Conservation (phyloP, 2,113 vertebrate genomes). For the Phrynocephalus versicolor region DNA sequence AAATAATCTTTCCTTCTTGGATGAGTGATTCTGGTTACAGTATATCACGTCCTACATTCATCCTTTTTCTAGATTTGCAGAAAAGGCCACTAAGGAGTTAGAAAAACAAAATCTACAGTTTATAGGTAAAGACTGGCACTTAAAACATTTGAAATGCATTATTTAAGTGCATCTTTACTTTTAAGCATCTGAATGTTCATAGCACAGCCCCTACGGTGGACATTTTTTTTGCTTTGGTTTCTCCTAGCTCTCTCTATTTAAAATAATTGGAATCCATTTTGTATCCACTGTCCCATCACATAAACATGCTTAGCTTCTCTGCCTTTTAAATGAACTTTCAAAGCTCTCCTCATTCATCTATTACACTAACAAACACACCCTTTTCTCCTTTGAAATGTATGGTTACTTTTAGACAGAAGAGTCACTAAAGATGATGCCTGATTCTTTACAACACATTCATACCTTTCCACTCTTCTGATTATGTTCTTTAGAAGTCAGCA, state of each 20-base stretch:
- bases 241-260: constrained; percentile 4
- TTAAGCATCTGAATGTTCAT: background rate
- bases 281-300: constrained; percentile 12
- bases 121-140: background rate
- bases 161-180: background rate
- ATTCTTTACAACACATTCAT: constrained; percentile 2
- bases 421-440: constrained; percentile 3
- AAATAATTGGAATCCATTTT: background rate
- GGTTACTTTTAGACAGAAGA: background rate
- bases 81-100: background rate
- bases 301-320: background rate
- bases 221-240: background rate
- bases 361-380: background rate
- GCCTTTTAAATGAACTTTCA: constrained; percentile 29
- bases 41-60: background rate
- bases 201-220: background rate
- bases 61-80: background rate
- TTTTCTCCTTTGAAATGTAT: constrained; percentile 5
- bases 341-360: background rate
- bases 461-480: background rate
- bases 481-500: constrained; percentile 6
- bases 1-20: background rate
- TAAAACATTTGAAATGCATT: background rate
- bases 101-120: background rate
- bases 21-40: background rate